phyloP scores from a whole-genome alignment of 2,888 invertebrate species.

The Habroteleia sp. region DNA sequence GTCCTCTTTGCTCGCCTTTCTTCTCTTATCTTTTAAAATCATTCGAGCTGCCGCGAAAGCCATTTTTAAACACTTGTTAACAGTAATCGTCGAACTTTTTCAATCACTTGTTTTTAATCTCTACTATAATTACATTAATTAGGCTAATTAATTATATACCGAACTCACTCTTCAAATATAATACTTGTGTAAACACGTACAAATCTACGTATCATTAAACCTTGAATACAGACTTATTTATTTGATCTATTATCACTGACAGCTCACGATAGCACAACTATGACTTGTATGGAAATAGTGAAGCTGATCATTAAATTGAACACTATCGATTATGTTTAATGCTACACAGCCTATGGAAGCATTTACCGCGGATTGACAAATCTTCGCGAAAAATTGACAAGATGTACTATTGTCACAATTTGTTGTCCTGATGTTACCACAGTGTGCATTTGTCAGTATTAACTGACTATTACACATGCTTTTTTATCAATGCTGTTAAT shows the following conservation, averaged over 20 bases:
- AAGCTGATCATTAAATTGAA: slow-evolving; percentile 69
- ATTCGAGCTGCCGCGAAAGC: slow-evolving; percentile 92
- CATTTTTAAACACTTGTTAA: slow-evolving; percentile 82
- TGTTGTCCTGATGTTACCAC: slow-evolving; percentile 54
- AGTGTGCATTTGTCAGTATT: slow-evolving; percentile 50
- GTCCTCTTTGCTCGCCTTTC: slow-evolving; percentile 91
- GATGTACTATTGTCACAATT: slow-evolving; percentile 60
- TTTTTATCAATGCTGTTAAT: slow-evolving; percentile 38
- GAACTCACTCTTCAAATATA: slow-evolving; percentile 17
- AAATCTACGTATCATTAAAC: slow-evolving; percentile 36
- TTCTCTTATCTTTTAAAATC: slow-evolving; percentile 91
- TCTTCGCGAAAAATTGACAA: slow-evolving; percentile 66
- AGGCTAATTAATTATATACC: slow-evolving; percentile 24
- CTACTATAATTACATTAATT: slow-evolving; percentile 22
- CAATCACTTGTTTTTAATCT: slow-evolving; percentile 31
- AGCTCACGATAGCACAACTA: slow-evolving; percentile 36
- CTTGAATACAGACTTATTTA: slow-evolving; percentile 20
- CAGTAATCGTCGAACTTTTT: slow-evolving; percentile 21
- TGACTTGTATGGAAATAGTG: slow-evolving; percentile 36
- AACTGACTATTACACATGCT: slow-evolving; percentile 55
- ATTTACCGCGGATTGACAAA: slow-evolving; percentile 66
- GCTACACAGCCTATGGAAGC: slow-evolving; percentile 69
- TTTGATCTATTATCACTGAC: slow-evolving; percentile 60
- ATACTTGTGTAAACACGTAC: slow-evolving; percentile 35
- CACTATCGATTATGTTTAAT: slow-evolving; percentile 74